A percentile compares a stretch with the other conserved stretches of the same genome.
Evolutionary conservation across 2,113 vertebrate species (phyloP).

Genomic region (Corynorhinus townsendii): DNA sequence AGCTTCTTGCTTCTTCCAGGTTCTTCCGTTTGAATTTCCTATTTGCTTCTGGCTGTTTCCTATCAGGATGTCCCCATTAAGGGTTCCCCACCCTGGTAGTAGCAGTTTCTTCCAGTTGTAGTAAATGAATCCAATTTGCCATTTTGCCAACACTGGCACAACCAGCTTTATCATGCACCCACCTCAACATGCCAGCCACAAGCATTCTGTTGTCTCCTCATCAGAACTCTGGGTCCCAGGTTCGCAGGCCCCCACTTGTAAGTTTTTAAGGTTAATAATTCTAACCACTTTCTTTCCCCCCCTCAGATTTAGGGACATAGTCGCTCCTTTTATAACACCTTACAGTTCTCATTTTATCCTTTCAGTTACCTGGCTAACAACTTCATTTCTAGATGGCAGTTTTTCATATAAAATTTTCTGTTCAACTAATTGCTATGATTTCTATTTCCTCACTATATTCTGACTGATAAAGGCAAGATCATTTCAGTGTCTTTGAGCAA

Average conservation of each 20-base stretch:
- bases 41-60: background rate
- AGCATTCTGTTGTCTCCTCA: background rate
- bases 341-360: background rate
- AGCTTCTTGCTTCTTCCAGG: background rate
- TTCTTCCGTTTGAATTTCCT: background rate
- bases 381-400: background rate
- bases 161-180: background rate
- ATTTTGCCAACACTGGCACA: background rate
- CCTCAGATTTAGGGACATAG: background rate
- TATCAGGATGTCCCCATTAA: background rate
- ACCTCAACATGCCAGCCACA: background rate
- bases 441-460: background rate
- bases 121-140: background rate
- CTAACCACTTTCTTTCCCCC: background rate
- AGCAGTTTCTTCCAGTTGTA: background rate
- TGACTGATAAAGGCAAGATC: background rate
- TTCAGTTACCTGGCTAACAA: background rate
- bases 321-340: background rate
- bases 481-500: background rate
- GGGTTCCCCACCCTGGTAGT: background rate
- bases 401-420: background rate
- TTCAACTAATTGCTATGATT: background rate
- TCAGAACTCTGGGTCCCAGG: background rate
- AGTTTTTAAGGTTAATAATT: background rate
- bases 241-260: background rate